Conservation (phyloP, 2,113 vertebrate species). For the Turdus rufiventris region DNA sequence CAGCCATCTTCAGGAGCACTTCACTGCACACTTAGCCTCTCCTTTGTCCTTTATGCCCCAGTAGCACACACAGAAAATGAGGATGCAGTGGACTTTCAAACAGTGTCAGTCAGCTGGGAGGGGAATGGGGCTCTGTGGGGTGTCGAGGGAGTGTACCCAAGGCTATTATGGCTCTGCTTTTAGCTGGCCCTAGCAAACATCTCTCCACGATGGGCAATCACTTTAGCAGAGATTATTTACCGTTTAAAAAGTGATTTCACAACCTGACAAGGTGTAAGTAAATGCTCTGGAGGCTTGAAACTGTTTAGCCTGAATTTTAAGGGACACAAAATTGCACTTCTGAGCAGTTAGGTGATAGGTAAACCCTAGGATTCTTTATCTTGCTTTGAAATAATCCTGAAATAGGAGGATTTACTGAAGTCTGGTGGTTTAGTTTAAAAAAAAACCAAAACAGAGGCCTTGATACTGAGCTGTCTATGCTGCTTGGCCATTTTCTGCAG, state of each 20-base stretch:
- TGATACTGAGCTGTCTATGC: neutral
- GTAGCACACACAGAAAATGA: neutral
- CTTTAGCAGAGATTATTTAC: neutral
- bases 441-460: neutral
- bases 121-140: accelerated
- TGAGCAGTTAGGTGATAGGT: neutral
- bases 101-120: neutral
- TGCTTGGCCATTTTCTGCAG: neutral
- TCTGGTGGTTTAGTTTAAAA: neutral
- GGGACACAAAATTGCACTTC: neutral
- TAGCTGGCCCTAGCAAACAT: neutral
- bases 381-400: neutral
- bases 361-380: neutral
- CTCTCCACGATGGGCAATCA: neutral
- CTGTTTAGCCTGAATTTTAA: slow-evolving; percentile 9
- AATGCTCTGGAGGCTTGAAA: neutral
- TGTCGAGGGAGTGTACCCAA: accelerated
- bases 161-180: neutral
- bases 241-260: neutral
- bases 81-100: neutral
- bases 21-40: neutral
- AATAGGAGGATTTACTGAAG: neutral
- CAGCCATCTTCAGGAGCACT: neutral
- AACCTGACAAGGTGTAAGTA: neutral
- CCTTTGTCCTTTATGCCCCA: neutral